Evolutionary conservation across 2,797 vertebrate genomes (phyloP), one percentile per base, ranked within the genome.

Genomic region (Malacoraja senta): DNA sequence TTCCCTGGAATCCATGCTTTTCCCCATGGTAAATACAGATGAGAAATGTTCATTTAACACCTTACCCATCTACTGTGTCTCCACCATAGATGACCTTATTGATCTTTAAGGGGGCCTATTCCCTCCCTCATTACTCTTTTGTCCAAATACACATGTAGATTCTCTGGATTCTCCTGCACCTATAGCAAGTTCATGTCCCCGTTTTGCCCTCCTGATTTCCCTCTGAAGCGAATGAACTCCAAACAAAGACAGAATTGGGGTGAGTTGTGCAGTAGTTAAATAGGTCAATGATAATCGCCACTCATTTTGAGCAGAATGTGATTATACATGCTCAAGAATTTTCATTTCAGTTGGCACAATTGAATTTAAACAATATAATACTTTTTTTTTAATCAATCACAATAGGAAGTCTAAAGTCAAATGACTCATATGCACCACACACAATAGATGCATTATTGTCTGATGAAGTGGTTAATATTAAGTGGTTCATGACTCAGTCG

Each of bases 321-420:
- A 38, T 53, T 76, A 71, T 58, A 15, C 76, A 29, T 58, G 68
- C 3, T 92, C 83, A 53, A 1, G 9, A 91, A 68, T 38, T 91
- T 35, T 58, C 71, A 26, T 72, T n/a, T 76, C 29, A 76, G 15
- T 74, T 53, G 38, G 24, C 72, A 76, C 38, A 92, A 58, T 10
- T 92, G 9, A 74, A 92, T 76, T 74, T 74, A 92, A 53, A 72
- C 90, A 92, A 92, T 76, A 6, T 53, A 32, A n/a, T 35, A 88
- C 4, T 6, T 68, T 15, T 8, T 35, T 88, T 17, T 58, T 53
- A 92, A 92, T 72, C 72, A 92, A 92, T 53, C 71, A 92, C 71
- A 53, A 74, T 92, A 53, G 72, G 71, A 92, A 92, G 53, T 92
- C 38, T 91, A 6, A 74, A 91, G 15, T 76, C 38, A 76, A 76